Evolutionary conservation across 1,140 invertebrate genomes (phyloP).

Genomic region (Argopecten irradians): DNA sequence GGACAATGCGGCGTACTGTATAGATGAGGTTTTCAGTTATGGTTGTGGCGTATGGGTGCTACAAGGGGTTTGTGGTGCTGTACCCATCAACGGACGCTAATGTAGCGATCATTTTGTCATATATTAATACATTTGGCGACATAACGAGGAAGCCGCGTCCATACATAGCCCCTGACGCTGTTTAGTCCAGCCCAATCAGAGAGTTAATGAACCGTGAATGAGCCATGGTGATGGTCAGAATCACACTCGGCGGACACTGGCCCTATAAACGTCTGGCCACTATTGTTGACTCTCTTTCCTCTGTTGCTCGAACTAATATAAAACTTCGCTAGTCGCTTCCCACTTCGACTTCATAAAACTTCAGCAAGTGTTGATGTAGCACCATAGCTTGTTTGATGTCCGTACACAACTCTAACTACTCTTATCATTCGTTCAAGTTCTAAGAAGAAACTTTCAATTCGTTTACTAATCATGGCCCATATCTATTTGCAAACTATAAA

Average conservation of each 20-base stretch:
- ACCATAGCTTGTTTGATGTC: background rate
- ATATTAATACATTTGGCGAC: constrained; percentile 7
- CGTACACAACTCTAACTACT: background rate
- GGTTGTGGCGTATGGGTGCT: background rate
- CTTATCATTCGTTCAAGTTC: constrained; percentile 11
- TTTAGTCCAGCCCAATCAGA: background rate
- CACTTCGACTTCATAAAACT: background rate
- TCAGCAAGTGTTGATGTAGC: background rate
- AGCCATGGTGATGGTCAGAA: background rate
- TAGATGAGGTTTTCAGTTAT: too few species aligned
- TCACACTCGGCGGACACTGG: constrained; percentile 13
- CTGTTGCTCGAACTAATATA: background rate
- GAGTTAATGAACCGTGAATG: background rate
- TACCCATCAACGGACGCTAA: background rate
- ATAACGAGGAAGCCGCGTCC: background rate
- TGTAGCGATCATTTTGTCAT: background rate
- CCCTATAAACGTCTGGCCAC: background rate
- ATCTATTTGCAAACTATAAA: constrained; percentile 4
- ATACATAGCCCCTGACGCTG: background rate
- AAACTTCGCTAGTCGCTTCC: background rate
- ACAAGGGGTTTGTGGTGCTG: background rate
- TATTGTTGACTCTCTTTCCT: background rate
- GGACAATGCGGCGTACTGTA: background rate
- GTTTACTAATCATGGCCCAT: constrained; percentile 13
- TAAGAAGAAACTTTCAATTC: constrained; percentile 10